These are phyloP conservation scores for Hydrolagus colliei DNA, from an alignment of 2,797 vertebrate genomes.

Conservation along the genomic window DNA sequence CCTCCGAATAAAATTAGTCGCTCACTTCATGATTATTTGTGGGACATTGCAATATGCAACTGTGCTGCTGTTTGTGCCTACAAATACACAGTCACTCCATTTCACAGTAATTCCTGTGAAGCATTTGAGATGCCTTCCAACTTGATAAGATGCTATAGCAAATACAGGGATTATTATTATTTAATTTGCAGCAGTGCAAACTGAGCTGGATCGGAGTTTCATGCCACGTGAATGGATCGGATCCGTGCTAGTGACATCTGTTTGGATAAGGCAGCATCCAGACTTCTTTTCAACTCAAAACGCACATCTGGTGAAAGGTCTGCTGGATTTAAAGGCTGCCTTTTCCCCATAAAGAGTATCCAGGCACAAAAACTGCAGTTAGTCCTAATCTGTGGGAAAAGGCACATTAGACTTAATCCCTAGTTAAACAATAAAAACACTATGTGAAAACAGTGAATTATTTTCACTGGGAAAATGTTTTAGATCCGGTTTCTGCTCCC, in stretches of 20 bases:
- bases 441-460: background rate
- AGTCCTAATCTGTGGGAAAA: background rate
- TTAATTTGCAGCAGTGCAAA: background rate
- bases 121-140: too few species aligned
- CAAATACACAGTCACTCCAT: too few species aligned
- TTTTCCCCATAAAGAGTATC: background rate
- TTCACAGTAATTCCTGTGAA: too few species aligned
- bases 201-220: background rate
- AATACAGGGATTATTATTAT: too few species aligned
- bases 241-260: background rate
- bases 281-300: background rate
- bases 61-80: too few species aligned
- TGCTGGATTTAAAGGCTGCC: background rate
- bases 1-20: too few species aligned
- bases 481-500: too few species aligned
- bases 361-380: conserved; percentile 1
- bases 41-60: too few species aligned
- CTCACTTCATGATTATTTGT: too few species aligned
- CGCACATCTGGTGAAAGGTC: background rate
- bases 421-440: background rate
- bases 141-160: too few species aligned
- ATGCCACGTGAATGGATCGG: background rate
- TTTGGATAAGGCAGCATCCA: background rate
- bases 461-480: background rate
- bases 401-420: background rate